Evolutionary conservation across 2,888 invertebrate genomes (phyloP), one percentile per base, ranked within the genome.

Genomic region (Ommatoiulus sabulosus): DNA sequence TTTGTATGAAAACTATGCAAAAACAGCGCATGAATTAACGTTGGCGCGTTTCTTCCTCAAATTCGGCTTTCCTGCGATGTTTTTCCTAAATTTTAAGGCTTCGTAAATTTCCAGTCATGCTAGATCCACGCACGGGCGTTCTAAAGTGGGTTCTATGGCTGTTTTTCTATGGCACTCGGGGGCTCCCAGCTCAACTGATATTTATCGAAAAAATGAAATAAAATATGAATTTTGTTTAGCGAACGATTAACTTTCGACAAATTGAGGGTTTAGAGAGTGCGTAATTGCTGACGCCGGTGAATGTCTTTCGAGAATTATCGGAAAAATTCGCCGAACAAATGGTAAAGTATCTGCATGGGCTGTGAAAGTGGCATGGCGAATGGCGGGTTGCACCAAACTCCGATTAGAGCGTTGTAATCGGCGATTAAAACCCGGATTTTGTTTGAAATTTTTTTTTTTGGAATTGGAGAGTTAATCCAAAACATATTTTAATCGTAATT

Each of bases 381-480:
- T 72, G 24, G 72, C 72, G 72, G 24, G 72, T 72, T 72, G 72
- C 72, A 72, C 72, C 72, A 72, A 72, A 72, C 72, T 72, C 72
- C 20, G 72, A 24, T 72, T 72, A 72, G 6, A 6, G 0, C 24
- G 24, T 7, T n/a, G 35, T 72, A 72, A 72, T 10, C 24, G 72
- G 3, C 72, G 24, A 24, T 72, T 72, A 72, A 72, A 72, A n/a
- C 72, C 35, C 72, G 72, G 72, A 24, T 24, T 24, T 63, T 5
- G 12, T 24, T 24, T 2, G 35, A 5, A 72, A 24, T n/a, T 0
- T 15, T 0, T 52, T 15, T 15, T 12, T 15, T 52, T 52, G 8
- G 46, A 20, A 20, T 63, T 20, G 63, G n/a, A 12, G 57, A 4
- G 57, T 57, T 57, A 57, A 48, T 12, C 12, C 48, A 3, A 48